Percentiles rank a stretch among this genome's conserved stretches.
These are phyloP conservation scores for Orthonyx spaldingii DNA, from an alignment of 2,113 vertebrate species.

Conservation along the genomic window DNA sequence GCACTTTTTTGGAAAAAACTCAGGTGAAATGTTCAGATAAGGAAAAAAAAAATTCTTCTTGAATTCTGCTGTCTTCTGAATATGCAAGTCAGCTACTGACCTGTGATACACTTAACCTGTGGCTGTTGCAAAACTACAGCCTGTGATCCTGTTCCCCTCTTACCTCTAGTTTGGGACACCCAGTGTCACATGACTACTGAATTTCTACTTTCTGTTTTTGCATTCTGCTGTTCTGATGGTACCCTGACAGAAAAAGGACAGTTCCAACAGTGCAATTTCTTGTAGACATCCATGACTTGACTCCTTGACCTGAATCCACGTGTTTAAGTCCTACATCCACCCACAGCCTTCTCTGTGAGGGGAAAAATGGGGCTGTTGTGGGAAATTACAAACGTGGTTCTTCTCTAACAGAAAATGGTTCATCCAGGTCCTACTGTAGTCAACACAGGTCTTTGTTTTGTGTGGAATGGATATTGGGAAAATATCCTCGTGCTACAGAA, in stretches of 20 bases:
- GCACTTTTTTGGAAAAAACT: neutral
- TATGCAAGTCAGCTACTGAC: neutral
- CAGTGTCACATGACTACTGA: neutral
- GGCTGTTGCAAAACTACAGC: neutral
- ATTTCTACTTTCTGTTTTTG: neutral
- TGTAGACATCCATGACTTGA: neutral
- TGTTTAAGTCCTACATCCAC: neutral
- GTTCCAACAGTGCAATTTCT: neutral
- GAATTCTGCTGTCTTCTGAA: constrained; percentile 10
- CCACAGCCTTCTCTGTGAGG: neutral
- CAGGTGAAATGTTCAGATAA: neutral
- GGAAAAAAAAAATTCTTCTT: neutral
- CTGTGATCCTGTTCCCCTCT: neutral
- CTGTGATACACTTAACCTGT: accelerated
- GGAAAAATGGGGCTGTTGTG: neutral
- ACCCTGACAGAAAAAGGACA: neutral
- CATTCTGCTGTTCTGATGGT: neutral
- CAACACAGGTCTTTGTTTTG: neutral
- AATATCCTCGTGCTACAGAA: neutral
- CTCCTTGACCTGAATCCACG: neutral
- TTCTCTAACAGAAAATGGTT: neutral
- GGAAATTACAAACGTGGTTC: accelerated
- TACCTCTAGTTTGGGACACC: neutral
- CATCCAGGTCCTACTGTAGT: neutral
- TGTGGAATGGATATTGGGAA: neutral